A percentile compares a stretch with the other conserved stretches of the same genome.
These are phyloP conservation scores for Drosophila limbata DNA, from an alignment of 2,888 invertebrate genomes.

Conservation along the genomic window DNA sequence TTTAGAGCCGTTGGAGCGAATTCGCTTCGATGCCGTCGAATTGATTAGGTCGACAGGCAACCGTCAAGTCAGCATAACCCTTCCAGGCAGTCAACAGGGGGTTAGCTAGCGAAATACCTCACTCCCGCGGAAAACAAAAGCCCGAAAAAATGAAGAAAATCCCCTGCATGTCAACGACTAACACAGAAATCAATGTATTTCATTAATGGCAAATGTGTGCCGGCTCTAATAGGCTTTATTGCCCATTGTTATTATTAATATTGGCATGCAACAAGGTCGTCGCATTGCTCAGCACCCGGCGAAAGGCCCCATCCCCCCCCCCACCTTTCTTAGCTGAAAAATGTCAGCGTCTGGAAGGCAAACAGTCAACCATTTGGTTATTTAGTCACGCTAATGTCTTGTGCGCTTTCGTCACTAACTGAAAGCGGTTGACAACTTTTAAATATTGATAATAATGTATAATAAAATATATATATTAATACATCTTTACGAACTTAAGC, in stretches of 20 bases:
- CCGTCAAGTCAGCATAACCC: conserved; percentile 63
- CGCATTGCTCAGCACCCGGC: conserved; percentile 35
- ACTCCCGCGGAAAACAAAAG: not conserved
- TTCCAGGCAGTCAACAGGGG: conserved; percentile 30
- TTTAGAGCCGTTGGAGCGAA: conserved; percentile 25
- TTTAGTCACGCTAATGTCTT: conserved; percentile 46
- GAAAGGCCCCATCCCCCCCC: not conserved
- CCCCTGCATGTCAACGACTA: conserved; percentile 1
- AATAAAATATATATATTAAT: too few relatives aligned
- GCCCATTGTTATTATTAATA: conserved; percentile 80
- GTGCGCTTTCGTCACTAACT: conserved; percentile 12
- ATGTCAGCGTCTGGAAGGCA: conserved; percentile 8
- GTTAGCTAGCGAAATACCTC: not conserved
- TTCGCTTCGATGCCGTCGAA: conserved; percentile 57
- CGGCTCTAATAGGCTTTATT: conserved; percentile 81
- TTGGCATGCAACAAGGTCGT: conserved; percentile 80
- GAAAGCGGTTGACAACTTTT: not conserved
- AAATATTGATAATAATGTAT: not conserved
- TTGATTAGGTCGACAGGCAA: conserved; percentile 65
- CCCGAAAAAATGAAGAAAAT: not conserved
- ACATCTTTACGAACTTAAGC: too few relatives aligned
- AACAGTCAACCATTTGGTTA: conserved; percentile 25
- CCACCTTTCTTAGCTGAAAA: not conserved
- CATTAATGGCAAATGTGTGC: conserved; percentile 80
- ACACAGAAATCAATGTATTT: conserved; percentile 81